Evolutionary conservation across 53 echinoderm and acorn worm genomes (phyloP), one percentile per base, ranked within the genome.

Genomic region (Temnopleurus reevesii): DNA sequence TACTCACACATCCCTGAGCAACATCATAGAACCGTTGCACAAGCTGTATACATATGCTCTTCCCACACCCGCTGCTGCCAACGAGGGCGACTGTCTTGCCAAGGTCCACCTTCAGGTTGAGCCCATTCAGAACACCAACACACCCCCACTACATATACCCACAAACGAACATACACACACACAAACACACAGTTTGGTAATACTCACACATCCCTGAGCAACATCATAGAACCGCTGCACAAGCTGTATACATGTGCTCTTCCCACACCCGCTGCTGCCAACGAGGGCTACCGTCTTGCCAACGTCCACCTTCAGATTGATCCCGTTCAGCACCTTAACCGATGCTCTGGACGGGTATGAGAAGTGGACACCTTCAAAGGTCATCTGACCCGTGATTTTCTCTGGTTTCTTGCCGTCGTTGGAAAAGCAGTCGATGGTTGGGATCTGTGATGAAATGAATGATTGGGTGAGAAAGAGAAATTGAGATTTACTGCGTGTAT

Each of bases 1-100:
- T 46, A 97, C 97, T 94, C 94, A 97, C 97, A 35, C 90, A 15
- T 81, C 97, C 97, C 45, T 90, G 24, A 38, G 24, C 81, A 3
- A 88, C 59, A 59, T 97, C 97, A 53, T 96, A 96, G 91, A 95
- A 97, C 35, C 97, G 23, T 64, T 97, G 95, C 19, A 97, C 19
- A 0, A 97, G 92, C 51, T 92, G 92, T 10, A 94, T 71, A 1
- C 90, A 83, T 2, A 95, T 97, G 57, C 97, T 97, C 90, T 97
- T 97, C 41, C 97, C 97, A 80, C 97, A 97, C 2, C 97, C 97
- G 46, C 97, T 97, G 88, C 92, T 90, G 17, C 97, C 97, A 2
- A 97, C 97, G 44, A 97, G 33, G 23, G 97, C 97, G 26, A 97
- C 97, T 0, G 95, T 94, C 57, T 97, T 92, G 45, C 97, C 97